Evolutionary conservation across 2,888 invertebrate genomes (phyloP).

Genomic region (Marronus borbonicus): DNA sequence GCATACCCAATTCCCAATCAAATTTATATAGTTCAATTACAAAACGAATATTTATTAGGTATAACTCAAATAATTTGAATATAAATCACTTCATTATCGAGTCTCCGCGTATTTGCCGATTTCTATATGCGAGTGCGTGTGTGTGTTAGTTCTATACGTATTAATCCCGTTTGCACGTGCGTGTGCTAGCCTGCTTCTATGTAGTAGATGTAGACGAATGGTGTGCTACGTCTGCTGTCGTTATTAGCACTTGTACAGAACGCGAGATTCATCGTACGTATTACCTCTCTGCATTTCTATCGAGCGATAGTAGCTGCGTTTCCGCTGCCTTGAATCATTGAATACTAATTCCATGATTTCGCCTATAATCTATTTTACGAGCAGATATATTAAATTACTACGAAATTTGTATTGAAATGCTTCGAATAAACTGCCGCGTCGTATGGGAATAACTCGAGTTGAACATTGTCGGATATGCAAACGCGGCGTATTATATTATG

Average conservation of each 20-base stretch:
- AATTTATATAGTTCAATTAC: constrained; percentile 48
- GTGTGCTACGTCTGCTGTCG: too few relatives aligned
- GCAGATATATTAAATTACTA: constrained; percentile 58
- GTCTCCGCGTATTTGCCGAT: constrained; percentile 6
- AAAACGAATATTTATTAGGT: constrained; percentile 46
- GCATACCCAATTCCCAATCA: constrained; percentile 37
- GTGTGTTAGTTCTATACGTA: constrained; percentile 1
- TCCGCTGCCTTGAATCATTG: constrained; percentile 36
- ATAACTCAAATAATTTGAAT: constrained; percentile 48
- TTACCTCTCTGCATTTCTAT: constrained; percentile 15
- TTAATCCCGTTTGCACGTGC: background rate
- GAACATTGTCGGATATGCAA: too few relatives aligned
- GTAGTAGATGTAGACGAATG: background rate
- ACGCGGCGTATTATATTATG: too few relatives aligned
- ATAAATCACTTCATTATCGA: constrained; percentile 47
- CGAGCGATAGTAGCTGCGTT: constrained; percentile 4
- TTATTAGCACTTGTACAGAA: too few relatives aligned
- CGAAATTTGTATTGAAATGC: constrained; percentile 4
- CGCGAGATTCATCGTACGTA: background rate
- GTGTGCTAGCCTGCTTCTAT: too few relatives aligned
- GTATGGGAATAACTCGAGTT: background rate
- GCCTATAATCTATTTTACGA: constrained; percentile 22
- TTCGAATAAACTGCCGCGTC: background rate
- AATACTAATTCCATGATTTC: constrained; percentile 35
- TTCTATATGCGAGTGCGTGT: background rate